Base-by-base conservation (phyloP, 2,797 vertebrate species). In the Lutjanus argentimaculatus region DNA sequence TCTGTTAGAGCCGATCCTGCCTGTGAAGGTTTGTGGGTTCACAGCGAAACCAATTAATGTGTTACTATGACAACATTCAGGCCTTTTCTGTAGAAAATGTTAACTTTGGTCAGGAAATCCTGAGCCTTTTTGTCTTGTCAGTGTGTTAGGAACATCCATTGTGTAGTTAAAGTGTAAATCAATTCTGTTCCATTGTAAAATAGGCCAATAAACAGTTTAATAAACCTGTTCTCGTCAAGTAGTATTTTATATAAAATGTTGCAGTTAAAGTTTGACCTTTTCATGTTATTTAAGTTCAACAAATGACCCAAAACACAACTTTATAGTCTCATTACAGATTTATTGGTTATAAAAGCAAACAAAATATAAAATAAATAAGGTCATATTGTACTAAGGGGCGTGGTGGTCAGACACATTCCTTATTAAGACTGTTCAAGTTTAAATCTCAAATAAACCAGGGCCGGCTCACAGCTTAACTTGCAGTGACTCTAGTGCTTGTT, bases 271-370 rank as follows among this genome's bases (percentile, higher is more conserved):
- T 73, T 80, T 70, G 64, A 75, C 48, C 68, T 30, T 73, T 63
- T 43, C n/a, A 14, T 51, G 0, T 21, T 16, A 16, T 79, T 56
- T 8, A 63, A 79, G 49, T 55, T 45, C 30, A 76, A 88, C 46
- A 89, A 83, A 88, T 68, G 22, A 89, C 53, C 46, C 52, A 61
- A 85, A 82, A 82, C 58, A 84, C 9, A 65, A 40, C 30, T 72
- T 69, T 78, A 71, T 79, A 65, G 76, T 88, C 83, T 93, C 91
- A 92, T 91, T 89, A 94, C 90, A 93, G 91, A 91, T 96, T 96
- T 96, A 96, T 95, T 96, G 94, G 91, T 93, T 95, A 95, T 91
- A 93, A 92, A 94, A 93, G 84, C 89, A 93, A 94, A 94, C 85
- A 87, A 93, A 92, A 90, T 88, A 88, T 85, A 92, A 95, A 95